Base-by-base conservation (phyloP, 2,113 vertebrate species). In the Octodon degus region DNA sequence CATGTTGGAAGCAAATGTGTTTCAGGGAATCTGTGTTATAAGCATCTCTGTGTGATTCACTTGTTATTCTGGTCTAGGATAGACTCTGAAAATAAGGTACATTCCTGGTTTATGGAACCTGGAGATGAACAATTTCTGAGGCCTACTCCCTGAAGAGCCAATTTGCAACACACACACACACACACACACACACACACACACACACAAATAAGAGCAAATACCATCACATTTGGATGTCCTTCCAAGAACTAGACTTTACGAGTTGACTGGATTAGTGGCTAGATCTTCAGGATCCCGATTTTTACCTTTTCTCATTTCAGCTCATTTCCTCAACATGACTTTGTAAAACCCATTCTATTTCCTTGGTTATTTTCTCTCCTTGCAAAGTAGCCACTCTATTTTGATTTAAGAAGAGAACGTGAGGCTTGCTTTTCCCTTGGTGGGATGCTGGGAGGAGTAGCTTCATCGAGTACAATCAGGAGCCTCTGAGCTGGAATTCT, bases 161-260 rank as follows among this genome's bases (percentile, higher is more conserved):
- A 85, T 95, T 87, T 94, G 22, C 43, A 72, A 80, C 25, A 50
- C 76, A 79, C 76, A 79, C 76, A 77, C 74, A 77, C 74, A 76
- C 40, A 25, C 72, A 43, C 72, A 43, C 37, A 43, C 37, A 76
- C 72, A 76, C 22, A 76, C 70, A 25, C 72, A 74, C 70, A 74
- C 70, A 74, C 70, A n/a, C 68, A 37, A 77, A 55, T 1, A 94
- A 93, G 62, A 67, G 83, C 22, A 27, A 53, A 19, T 70, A 30
- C 27, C 34, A 34, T 11, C 17, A 74, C 27, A n/a, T 8, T 4
- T 53, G 55, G 14, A 16, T 43, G 20, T 40, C 22, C 25, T n/a
- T 93, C 68, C 62, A 30, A 50, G 62, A 85, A 95, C 85, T 62
- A 50, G 60, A 53, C 67, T 50, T 22, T 65, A 5, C 50, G 13